Percentiles rank a stretch among this genome's conserved stretches.
These are phyloP conservation scores for Caenorhabditis plicata DNA, from an alignment of 2,888 invertebrate genomes.

Conservation along the genomic window DNA sequence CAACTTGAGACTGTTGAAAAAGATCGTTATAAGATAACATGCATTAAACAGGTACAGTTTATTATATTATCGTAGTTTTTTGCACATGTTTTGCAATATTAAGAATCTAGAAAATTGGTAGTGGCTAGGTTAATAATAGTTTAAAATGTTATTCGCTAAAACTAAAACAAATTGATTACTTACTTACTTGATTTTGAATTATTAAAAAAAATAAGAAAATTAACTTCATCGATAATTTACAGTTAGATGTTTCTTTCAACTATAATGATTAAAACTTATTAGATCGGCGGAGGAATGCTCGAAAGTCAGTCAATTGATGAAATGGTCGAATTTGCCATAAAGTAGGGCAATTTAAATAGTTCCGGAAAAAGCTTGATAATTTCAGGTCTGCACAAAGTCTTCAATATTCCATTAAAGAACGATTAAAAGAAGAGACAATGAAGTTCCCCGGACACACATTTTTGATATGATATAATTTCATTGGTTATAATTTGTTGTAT, in stretches of 20 bases:
- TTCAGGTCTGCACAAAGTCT: conserved; percentile 14
- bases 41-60: conserved; percentile 19
- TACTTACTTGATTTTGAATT: no score
- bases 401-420: conserved; percentile 11
- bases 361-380: no score
- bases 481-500: background rate
- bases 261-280: conserved; percentile 1
- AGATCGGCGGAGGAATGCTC: conserved; percentile 45
- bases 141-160: no score
- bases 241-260: background rate
- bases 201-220: no score
- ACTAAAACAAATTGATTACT: no score
- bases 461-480: conserved; percentile 3
- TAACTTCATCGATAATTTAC: no score
- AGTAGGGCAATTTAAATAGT: no score
- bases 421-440: conserved; percentile 16
- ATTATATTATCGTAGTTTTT: background rate
- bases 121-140: no score
- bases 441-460: conserved; percentile 32
- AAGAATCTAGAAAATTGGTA: background rate
- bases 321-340: conserved; percentile 39
- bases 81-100: background rate
- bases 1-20: background rate
- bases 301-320: conserved; percentile 52
- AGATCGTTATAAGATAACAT: conserved; percentile 14